Base-by-base conservation (phyloP, 1,140 invertebrate species). In the Lordiphosa clarofinis region DNA sequence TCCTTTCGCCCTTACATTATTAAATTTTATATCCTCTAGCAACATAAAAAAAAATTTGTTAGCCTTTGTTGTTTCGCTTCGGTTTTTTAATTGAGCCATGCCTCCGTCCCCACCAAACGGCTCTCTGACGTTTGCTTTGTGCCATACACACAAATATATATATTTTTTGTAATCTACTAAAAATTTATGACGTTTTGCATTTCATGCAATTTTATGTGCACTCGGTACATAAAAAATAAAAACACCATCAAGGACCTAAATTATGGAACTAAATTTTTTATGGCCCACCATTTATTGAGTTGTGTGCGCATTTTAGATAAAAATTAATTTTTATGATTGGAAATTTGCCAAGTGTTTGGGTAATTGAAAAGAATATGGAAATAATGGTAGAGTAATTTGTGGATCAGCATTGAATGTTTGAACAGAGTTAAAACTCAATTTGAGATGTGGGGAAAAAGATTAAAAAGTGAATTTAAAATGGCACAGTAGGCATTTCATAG, bases 101-200 rank as follows among this genome's bases (percentile, higher is more conserved):
- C 31, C 28, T 46, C 7, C 12, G n/a, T n/a, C 35, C 19, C 24
- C 19, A n/a, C n/a, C 21, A 21, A 21, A 33, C 53, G 11, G 24
- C 12, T 12, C 57, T 38, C 66, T 49, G 61, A 40, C 46, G 47
- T 46, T 61, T 39, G 46, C 61, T 74, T 70, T n/a, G n/a, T n/a
- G n/a, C n/a, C n/a, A n/a, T n/a, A n/a, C n/a, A n/a, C n/a, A n/a
- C n/a, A n/a, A n/a, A 70, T 60, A n/a, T 38, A 33, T 37, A 40
- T 21, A 12, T 37, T 60, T 74, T 82, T 58, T 56, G 64, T 82
- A 70, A 72, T 81, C 67, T 72, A 54, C 72, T 58, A 72, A 47
- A 72, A 76, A 82, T 81, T 82, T 82, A 82, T 82, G 68, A 64
- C 72, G 44, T 70, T 62, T 56, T 73, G 37, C 49, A 69, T 61